These are phyloP conservation scores for Oreohelix idahoensis DNA, from an alignment of 1,140 invertebrate species.

Conservation along the genomic window DNA sequence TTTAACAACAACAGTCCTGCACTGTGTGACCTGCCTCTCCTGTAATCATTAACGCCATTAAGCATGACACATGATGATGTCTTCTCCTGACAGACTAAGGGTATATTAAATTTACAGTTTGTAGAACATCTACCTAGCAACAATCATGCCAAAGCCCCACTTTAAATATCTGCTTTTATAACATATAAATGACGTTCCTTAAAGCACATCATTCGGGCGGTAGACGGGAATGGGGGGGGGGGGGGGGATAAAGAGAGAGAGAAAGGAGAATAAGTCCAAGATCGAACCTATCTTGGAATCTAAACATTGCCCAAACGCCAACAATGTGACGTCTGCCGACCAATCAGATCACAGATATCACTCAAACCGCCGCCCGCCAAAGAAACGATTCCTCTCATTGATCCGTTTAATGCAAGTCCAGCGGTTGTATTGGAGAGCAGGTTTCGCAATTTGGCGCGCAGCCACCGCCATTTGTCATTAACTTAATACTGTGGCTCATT, in stretches of 20 bases:
- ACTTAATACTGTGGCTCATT: not conserved
- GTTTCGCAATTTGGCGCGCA: not conserved
- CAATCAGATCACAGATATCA: slow-evolving; percentile 12
- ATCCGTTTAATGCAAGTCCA: not conserved
- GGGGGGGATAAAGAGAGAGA: too few relatives aligned
- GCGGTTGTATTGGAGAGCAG: not conserved
- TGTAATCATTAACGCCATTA: too few relatives aligned
- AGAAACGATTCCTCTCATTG: slow-evolving; percentile 19
- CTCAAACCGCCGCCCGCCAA: not conserved
- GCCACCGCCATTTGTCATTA: not conserved
- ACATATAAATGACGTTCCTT: not conserved
- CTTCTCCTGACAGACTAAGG: too few relatives aligned
- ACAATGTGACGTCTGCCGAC: slow-evolving; percentile 7
- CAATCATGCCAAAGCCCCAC: not conserved
- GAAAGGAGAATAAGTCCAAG: not conserved
- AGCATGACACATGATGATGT: too few relatives aligned
- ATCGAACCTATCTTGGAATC: slow-evolving; percentile 5
- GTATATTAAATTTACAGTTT: too few relatives aligned
- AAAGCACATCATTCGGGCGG: too few relatives aligned
- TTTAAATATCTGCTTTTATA: not conserved
- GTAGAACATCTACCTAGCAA: not conserved
- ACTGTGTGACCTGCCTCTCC: too few relatives aligned
- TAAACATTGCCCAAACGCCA: slow-evolving; percentile 6
- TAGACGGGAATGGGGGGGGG: too few relatives aligned
- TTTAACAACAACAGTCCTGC: too few relatives aligned